These are phyloP conservation scores for Galerucella pusilla DNA, from an alignment of 2,888 invertebrate species.

Conservation along the genomic window DNA sequence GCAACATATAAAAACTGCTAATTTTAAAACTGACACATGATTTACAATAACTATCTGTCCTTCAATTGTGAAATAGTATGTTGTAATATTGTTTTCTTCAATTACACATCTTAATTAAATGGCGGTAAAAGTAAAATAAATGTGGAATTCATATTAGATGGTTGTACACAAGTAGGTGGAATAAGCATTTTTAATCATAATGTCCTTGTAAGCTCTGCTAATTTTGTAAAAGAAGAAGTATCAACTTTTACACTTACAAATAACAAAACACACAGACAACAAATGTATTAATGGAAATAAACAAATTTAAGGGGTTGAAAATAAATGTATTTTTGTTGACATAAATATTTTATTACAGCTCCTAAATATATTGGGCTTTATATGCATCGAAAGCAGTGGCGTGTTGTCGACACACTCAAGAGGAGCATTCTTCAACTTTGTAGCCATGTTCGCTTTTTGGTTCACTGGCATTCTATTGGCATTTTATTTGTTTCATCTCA, in stretches of 20 bases:
- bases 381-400: constrained; percentile 75
- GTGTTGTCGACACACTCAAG: constrained; percentile 64
- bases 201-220: too few relatives aligned
- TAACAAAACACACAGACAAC: too few relatives aligned
- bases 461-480: constrained; percentile 82
- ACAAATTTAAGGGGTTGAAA: not conserved
- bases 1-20: not conserved
- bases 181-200: too few relatives aligned
- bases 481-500: constrained; percentile 85
- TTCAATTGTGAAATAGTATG: not conserved
- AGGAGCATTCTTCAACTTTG: constrained; percentile 80
- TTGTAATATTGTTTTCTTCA: too few relatives aligned
- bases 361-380: constrained; percentile 80
- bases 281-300: too few relatives aligned
- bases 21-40: not conserved
- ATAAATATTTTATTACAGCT: constrained; percentile 65
- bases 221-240: too few relatives aligned
- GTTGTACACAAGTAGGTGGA: too few relatives aligned
- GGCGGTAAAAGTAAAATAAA: too few relatives aligned
- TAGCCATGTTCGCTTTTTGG: constrained; percentile 88
- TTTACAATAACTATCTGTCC: not conserved
- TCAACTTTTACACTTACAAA: too few relatives aligned
- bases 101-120: too few relatives aligned
- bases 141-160: too few relatives aligned
- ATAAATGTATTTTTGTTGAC: not conserved